Base-by-base conservation (phyloP, 2,113 vertebrate species). In the Gambusia holbrooki region DNA sequence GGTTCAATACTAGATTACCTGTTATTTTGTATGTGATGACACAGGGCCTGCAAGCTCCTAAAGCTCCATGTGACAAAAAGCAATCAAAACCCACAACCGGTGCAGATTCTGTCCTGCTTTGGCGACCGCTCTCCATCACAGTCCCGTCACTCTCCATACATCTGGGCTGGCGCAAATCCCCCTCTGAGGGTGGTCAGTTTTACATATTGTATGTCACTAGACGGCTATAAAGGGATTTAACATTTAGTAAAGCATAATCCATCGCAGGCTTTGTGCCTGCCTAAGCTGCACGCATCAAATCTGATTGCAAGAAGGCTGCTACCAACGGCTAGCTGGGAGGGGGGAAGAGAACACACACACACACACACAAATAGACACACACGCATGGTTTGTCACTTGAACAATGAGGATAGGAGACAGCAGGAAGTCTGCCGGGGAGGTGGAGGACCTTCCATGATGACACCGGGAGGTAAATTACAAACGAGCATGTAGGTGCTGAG, bases 191-290 rank as follows among this genome's bases (percentile, higher is more conserved):
- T 93, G 93, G 93, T 93, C 92, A 92, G 91, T 93, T 94, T 92
- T 94, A 91, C 93, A 95, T 93, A 95, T 92, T 94, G 94, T 94
- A 91, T 92, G 90, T 90, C 92, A 93, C 91, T 93, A 92, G 92
- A 93, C 74, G 85, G 92, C 90, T 90, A 90, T 94, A 94, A 95
- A 90, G 83, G 92, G 94, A 94, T 94, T 95, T 93, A 93, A 91
- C 91, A 93, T 93, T 91, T 93, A 93, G 92, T 87, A 87, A 92
- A 82, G 88, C 90, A 93, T 94, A 94, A 95, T 94, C 92, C 92
- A 89, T 76, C 7, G 83, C 75, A 83, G 90, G 92, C 90, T 93
- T 93, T 94, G 92, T 93, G 93, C 79, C 90, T 92, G 85, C 79
- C 86, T 93, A 93, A 94, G 89, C 92, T 81, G 87, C 82, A 74